phyloP scores from a whole-genome alignment of 2,797 vertebrate genomes.

The Margarornis squamiger region DNA sequence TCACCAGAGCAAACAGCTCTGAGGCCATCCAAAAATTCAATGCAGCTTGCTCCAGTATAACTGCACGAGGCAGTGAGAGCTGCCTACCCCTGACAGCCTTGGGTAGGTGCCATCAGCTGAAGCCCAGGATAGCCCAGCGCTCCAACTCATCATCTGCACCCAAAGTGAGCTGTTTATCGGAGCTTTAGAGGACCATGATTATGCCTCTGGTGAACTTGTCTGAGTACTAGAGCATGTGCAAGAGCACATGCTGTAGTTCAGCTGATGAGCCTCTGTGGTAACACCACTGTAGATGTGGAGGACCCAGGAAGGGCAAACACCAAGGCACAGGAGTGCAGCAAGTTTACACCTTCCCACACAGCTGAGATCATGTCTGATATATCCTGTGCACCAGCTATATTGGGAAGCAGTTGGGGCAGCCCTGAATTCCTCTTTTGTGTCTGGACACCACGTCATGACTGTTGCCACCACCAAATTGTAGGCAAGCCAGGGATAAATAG shows the following conservation, averaged over 20 bases:
- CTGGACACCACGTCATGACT: background rate
- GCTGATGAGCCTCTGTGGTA: background rate
- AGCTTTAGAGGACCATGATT: background rate
- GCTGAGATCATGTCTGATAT: constrained; percentile 50
- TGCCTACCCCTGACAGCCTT: background rate
- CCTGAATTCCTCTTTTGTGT: constrained; percentile 31
- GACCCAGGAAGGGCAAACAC: background rate
- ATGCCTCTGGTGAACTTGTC: background rate
- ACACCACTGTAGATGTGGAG: fast-evolving
- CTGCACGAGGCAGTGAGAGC: fast-evolving
- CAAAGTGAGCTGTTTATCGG: background rate
- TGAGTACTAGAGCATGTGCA: background rate
- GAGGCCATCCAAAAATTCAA: background rate
- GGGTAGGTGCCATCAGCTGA: background rate
- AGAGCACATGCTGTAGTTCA: background rate
- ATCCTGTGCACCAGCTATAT: background rate
- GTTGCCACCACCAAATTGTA: background rate
- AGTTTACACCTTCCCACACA: constrained; percentile 11
- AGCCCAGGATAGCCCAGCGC: background rate
- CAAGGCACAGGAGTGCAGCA: background rate
- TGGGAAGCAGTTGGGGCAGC: background rate
- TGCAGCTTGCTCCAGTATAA: background rate
- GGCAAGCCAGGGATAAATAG: background rate
- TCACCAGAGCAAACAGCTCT: background rate
- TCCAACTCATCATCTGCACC: background rate